These are phyloP conservation scores for Anolis apletophallus DNA, from an alignment of 2,797 vertebrate genomes.

Conservation along the genomic window DNA sequence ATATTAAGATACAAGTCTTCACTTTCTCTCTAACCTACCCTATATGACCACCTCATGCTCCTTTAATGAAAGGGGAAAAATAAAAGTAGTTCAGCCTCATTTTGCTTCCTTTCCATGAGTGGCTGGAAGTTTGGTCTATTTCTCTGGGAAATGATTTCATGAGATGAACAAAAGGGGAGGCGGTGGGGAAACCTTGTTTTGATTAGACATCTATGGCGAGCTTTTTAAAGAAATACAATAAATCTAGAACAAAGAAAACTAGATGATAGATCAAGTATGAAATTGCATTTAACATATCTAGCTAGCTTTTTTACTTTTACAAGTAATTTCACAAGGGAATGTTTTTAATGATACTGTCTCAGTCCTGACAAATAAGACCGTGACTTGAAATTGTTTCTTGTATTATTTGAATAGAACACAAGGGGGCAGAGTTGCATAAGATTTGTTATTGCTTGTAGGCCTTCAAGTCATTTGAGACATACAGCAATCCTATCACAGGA, in stretches of 20 bases:
- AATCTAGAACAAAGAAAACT: background rate
- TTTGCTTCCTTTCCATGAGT: background rate
- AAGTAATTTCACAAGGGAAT: too few relatives aligned
- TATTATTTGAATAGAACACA: conserved; percentile 14
- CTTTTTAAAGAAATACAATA: background rate
- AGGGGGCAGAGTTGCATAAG: conserved; percentile 64
- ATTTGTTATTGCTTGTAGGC: background rate
- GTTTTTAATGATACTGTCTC: background rate
- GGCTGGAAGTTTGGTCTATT: background rate
- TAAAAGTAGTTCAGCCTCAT: background rate
- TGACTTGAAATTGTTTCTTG: accelerated
- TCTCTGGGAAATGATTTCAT: background rate
- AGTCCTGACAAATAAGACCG: too few relatives aligned
- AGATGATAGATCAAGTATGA: background rate
- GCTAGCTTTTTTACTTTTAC: too few relatives aligned
- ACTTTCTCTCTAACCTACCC: background rate
- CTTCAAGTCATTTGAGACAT: too few relatives aligned
- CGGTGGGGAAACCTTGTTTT: background rate
- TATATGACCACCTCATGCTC: background rate
- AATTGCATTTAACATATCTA: background rate
- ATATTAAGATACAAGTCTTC: background rate
- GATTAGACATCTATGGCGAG: background rate
- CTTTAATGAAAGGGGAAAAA: background rate
- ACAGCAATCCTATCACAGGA: too few relatives aligned
- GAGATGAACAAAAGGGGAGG: conserved; percentile 12